Percentiles rank a stretch among this genome's conserved stretches.
Conservation (phyloP, 1,140 invertebrate species). For the Dinoponera quadriceps region DNA sequence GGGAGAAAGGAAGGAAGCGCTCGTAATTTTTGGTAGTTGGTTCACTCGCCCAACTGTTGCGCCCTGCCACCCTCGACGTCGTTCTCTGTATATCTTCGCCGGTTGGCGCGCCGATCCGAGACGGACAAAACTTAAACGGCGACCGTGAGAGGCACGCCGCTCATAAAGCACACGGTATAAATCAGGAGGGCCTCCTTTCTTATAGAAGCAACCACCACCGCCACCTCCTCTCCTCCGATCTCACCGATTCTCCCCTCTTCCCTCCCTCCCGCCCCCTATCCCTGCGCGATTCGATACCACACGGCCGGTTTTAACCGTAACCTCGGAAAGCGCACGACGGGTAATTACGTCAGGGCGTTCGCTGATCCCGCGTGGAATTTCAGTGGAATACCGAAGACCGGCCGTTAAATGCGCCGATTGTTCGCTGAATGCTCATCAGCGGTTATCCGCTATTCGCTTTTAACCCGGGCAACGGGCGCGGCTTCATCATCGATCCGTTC, state of each 20-base stretch:
- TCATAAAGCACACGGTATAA: slow-evolving; percentile 81
- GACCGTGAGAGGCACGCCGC: slow-evolving; percentile 71
- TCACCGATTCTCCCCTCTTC: slow-evolving; percentile 62
- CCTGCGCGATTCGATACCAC: slow-evolving; percentile 68
- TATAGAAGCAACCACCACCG: slow-evolving; percentile 59
- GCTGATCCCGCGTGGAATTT: slow-evolving; percentile 55
- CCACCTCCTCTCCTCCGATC: slow-evolving; percentile 56
- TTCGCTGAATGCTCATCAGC: slow-evolving; percentile 22
- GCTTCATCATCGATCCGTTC: neutral
- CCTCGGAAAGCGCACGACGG: slow-evolving; percentile 69
- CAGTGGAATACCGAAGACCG: slow-evolving; percentile 53
- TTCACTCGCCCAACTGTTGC: slow-evolving; percentile 32
- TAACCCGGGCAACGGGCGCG: slow-evolving; percentile 19
- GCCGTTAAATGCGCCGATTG: slow-evolving; percentile 42
- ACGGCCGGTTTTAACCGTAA: slow-evolving; percentile 77
- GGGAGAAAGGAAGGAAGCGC: neutral
- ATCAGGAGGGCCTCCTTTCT: slow-evolving; percentile 77
- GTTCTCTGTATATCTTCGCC: slow-evolving; percentile 5
- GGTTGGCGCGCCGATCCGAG: slow-evolving; percentile 64
- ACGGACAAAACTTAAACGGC: slow-evolving; percentile 76
- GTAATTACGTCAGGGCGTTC: slow-evolving; percentile 78
- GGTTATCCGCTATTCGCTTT: slow-evolving; percentile 17
- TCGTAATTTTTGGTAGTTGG: slow-evolving; percentile 51
- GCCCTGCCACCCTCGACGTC: slow-evolving; percentile 30
- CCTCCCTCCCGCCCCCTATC: slow-evolving; percentile 41